Evolutionary conservation across 2,888 invertebrate species (phyloP).

Genomic region (Xiphydria camelus): DNA sequence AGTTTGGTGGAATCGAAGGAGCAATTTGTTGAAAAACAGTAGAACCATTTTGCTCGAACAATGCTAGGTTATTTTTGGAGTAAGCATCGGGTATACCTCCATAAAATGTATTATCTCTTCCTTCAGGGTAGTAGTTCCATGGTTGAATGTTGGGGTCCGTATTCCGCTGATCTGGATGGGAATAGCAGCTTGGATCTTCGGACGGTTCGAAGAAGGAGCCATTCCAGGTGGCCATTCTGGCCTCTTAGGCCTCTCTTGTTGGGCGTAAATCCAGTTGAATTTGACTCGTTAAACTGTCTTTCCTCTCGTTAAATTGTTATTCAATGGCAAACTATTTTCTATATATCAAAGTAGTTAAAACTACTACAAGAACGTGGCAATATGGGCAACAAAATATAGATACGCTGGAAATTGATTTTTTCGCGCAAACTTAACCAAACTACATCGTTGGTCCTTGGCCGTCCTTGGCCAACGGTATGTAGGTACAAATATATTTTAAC

Average conservation of each 20-base stretch:
- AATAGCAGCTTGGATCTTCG: conserved; percentile 41
- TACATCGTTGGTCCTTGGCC: too few species aligned
- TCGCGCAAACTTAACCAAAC: too few species aligned
- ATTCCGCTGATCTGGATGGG: conserved; percentile 31
- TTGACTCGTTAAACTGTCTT: too few species aligned
- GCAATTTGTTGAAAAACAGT: not conserved
- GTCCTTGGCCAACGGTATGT: too few species aligned
- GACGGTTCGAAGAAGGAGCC: conserved; percentile 47
- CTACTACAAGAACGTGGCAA: too few species aligned
- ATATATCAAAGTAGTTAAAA: too few species aligned
- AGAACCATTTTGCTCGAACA: not conserved
- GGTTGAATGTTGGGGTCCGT: conserved; percentile 23
- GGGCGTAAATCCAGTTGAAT: not conserved
- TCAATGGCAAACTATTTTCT: too few species aligned
- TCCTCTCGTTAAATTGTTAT: too few species aligned
- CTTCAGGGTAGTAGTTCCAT: conserved; percentile 30
- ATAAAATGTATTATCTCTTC: not conserved
- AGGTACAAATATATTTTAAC: too few species aligned
- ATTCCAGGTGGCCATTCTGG: conserved; percentile 52
- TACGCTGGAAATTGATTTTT: too few species aligned
- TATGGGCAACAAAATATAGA: too few species aligned
- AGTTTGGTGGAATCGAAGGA: not conserved
- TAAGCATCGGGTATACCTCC: too few species aligned
- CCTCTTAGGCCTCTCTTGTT: not conserved
- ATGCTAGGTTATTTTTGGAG: not conserved